phyloP scores from a whole-genome alignment of 2,113 vertebrate species.

The Lampris megalopsis region DNA sequence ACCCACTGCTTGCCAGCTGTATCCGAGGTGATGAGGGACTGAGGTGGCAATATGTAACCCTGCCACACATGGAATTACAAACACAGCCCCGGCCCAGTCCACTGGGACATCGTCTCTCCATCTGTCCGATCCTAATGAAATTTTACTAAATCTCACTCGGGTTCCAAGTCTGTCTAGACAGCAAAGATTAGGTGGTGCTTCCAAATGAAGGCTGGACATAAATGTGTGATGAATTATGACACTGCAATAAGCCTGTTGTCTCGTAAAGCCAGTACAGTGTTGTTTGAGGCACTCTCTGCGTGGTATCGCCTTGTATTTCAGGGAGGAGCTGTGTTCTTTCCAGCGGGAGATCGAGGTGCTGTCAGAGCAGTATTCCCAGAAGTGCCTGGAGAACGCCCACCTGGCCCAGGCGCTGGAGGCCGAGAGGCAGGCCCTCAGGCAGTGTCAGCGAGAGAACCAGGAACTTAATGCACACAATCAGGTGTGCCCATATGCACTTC shows the following conservation, averaged over 20 bases:
- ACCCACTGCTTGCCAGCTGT: slow-evolving; percentile 8
- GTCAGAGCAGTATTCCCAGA: slow-evolving; percentile 88
- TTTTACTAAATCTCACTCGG: slow-evolving; percentile 8
- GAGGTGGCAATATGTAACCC: slow-evolving; percentile 9
- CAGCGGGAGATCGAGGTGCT: slow-evolving; percentile 87
- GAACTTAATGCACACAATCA: slow-evolving; percentile 88
- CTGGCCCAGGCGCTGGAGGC: slow-evolving; percentile 86
- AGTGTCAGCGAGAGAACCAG: slow-evolving; percentile 88
- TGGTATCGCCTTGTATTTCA: slow-evolving; percentile 54
- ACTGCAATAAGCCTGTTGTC: not conserved
- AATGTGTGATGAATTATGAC: not conserved
- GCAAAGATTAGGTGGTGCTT: not conserved
- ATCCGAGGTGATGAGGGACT: slow-evolving; percentile 1
- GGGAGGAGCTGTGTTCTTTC: slow-evolving; percentile 86
- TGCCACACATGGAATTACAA: slow-evolving; percentile 29
- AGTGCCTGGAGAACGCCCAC: slow-evolving; percentile 87
- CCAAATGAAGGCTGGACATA: not conserved
- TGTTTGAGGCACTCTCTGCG: slow-evolving; percentile 3
- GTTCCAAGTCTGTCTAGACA: slow-evolving; percentile 33
- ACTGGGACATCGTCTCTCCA: not conserved
- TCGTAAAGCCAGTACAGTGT: not conserved
- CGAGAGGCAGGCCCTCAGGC: slow-evolving; percentile 85
- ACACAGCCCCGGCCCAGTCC: not conserved
- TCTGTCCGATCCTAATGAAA: slow-evolving; percentile 23
- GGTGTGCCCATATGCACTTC: slow-evolving; percentile 57